Evolutionary conservation across 2,797 vertebrate species (phyloP).

Genomic region (Tenualosa ilisha): DNA sequence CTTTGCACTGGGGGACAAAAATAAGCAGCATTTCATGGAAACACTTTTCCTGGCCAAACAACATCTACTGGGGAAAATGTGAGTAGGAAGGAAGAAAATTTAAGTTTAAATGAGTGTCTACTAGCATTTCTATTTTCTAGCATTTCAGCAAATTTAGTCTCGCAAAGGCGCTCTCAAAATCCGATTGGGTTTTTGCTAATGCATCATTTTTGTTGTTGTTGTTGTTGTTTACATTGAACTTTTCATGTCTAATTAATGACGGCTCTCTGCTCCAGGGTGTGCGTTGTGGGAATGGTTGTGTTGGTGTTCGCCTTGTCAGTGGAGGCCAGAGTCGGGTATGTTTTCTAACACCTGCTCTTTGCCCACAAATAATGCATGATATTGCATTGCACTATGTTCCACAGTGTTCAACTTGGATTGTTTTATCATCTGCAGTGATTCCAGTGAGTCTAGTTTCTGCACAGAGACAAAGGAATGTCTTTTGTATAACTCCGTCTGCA

Average conservation of each 20-base stretch:
- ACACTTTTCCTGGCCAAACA: neutral
- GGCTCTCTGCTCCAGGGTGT: conserved; percentile 61
- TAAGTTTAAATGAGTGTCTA: neutral
- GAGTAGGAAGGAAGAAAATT: neutral
- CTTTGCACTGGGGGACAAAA: neutral
- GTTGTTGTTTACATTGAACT: neutral
- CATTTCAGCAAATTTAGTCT: neutral
- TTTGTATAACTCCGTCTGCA: conserved; percentile 64
- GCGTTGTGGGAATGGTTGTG: conserved; percentile 58
- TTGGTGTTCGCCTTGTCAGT: conserved; percentile 63
- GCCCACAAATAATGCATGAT: neutral
- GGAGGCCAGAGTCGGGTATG: conserved; percentile 72
- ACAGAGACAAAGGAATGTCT: conserved; percentile 70
- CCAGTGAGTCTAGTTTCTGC: conserved; percentile 55
- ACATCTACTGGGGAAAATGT: neutral
- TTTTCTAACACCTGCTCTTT: neutral
- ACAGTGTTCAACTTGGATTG: neutral
- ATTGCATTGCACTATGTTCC: neutral
- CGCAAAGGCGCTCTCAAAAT: neutral
- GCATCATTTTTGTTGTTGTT: neutral
- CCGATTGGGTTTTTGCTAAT: neutral
- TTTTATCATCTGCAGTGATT: conserved; percentile 56
- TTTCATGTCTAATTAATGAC: neutral
- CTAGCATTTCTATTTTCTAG: too few species aligned
- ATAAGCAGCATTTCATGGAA: neutral